These are phyloP conservation scores for Metalampra italica DNA, from an alignment of 2,888 invertebrate genomes.

Conservation along the genomic window DNA sequence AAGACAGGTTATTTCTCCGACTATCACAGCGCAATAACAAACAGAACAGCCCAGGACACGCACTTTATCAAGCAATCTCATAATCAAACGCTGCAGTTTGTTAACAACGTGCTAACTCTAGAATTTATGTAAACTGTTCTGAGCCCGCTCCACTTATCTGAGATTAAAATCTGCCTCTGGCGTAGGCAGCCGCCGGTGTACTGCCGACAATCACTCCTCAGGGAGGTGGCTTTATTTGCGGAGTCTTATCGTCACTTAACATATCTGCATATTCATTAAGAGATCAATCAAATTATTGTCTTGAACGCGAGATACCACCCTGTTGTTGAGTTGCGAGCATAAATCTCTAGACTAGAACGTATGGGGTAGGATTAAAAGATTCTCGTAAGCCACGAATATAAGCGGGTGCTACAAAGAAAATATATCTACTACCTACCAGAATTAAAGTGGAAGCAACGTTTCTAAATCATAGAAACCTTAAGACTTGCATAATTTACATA, in stretches of 20 bases:
- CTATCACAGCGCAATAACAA: slow-evolving; percentile 1
- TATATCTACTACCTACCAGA: too few relatives aligned
- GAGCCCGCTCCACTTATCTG: slow-evolving; percentile 66
- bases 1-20: not conserved
- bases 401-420: too few relatives aligned
- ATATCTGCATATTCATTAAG: slow-evolving; percentile 76
- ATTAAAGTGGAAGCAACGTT: too few relatives aligned
- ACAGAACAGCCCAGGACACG: slow-evolving; percentile 24
- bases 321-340: slow-evolving; percentile 16
- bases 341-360: slow-evolving; percentile 14
- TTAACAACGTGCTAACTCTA: slow-evolving; percentile 75
- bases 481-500: too few relatives aligned
- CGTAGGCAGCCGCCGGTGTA: slow-evolving; percentile 39
- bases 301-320: slow-evolving; percentile 12
- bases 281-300: slow-evolving; percentile 72
- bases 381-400: not conserved
- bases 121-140: slow-evolving; percentile 77
- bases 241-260: slow-evolving; percentile 66
- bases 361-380: not conserved
- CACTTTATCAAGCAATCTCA: slow-evolving; percentile 57
- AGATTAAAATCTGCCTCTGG: slow-evolving; percentile 72
- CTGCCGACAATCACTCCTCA: slow-evolving; percentile 66
- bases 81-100: slow-evolving; percentile 72
- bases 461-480: too few relatives aligned
- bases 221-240: slow-evolving; percentile 66